Conservation (phyloP, 2,113 vertebrate species). For the Felis chaus region DNA sequence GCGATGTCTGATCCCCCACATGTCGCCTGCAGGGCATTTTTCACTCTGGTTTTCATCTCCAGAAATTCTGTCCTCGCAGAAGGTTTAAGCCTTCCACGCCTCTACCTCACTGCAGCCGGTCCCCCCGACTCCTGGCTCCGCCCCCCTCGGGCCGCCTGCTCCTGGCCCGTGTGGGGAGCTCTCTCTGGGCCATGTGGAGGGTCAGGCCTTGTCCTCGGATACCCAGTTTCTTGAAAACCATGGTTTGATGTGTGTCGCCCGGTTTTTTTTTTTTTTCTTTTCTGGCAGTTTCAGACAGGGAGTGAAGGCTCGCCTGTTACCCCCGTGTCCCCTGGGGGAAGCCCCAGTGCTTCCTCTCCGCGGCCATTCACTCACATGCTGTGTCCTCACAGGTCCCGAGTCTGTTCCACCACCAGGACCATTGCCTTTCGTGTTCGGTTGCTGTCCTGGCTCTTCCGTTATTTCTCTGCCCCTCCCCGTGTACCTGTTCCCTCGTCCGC, state of each 20-base stretch:
- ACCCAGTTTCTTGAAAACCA: neutral
- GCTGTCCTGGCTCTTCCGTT: fast-evolving
- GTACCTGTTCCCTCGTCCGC: fast-evolving
- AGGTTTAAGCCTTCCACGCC: neutral
- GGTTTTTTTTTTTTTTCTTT: fast-evolving
- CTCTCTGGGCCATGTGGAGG: neutral
- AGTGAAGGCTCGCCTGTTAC: neutral
- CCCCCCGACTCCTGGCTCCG: neutral
- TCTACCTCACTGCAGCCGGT: neutral
- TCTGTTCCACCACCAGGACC: fast-evolving
- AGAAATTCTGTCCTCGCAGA: neutral
- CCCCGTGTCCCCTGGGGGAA: neutral
- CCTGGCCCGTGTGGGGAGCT: neutral
- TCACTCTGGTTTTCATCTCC: neutral
- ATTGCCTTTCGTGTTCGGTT: fast-evolving
- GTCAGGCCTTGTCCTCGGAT: neutral
- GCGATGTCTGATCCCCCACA: fast-evolving
- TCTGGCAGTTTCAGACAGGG: neutral
- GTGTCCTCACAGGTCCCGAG: fast-evolving
- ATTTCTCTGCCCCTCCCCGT: neutral
- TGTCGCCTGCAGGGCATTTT: too few species aligned
- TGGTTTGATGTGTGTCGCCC: fast-evolving
- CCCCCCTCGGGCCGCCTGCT: neutral
- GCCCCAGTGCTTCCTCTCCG: neutral
- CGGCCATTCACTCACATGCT: fast-evolving